A percentile compares a stretch with the other conserved stretches of the same genome.
phyloP scores from a whole-genome alignment of 2,888 invertebrate species.

The Lamellibrachia satsuma region DNA sequence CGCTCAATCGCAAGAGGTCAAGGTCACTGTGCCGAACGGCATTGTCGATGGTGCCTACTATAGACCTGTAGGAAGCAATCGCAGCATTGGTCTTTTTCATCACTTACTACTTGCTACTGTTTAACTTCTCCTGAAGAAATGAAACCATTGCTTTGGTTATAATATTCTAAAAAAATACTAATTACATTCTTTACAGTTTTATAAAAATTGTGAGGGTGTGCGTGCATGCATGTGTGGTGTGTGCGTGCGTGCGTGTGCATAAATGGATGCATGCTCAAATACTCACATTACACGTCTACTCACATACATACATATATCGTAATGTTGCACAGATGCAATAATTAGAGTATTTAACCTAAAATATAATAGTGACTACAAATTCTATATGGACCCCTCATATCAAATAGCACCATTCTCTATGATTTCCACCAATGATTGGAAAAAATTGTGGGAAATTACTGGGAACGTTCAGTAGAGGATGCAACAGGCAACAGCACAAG shows the following conservation, averaged over 20 bases:
- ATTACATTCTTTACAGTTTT: background rate
- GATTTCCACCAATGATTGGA: too few species aligned
- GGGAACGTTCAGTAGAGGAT: background rate
- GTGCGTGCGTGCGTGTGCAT: background rate
- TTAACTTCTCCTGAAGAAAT: background rate
- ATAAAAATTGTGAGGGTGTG: background rate
- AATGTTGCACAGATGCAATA: background rate
- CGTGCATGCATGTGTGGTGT: too few species aligned
- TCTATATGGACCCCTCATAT: too few species aligned
- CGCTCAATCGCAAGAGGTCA: conserved; percentile 51
- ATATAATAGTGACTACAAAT: too few species aligned
- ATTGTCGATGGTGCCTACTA: conserved; percentile 46
- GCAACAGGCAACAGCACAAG: background rate
- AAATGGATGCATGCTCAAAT: too few species aligned
- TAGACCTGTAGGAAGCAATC: conserved; percentile 24
- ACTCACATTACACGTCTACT: too few species aligned
- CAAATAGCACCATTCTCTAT: too few species aligned
- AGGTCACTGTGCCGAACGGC: conserved; percentile 46
- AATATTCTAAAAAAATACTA: background rate
- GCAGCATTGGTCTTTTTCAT: background rate
- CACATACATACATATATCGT: background rate
- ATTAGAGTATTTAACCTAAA: too few species aligned
- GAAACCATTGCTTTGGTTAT: background rate
- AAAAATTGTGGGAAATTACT: background rate
- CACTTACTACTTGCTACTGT: background rate